These are phyloP conservation scores for Saturnia japonica DNA, from an alignment of 2,888 invertebrate genomes.

Conservation along the genomic window DNA sequence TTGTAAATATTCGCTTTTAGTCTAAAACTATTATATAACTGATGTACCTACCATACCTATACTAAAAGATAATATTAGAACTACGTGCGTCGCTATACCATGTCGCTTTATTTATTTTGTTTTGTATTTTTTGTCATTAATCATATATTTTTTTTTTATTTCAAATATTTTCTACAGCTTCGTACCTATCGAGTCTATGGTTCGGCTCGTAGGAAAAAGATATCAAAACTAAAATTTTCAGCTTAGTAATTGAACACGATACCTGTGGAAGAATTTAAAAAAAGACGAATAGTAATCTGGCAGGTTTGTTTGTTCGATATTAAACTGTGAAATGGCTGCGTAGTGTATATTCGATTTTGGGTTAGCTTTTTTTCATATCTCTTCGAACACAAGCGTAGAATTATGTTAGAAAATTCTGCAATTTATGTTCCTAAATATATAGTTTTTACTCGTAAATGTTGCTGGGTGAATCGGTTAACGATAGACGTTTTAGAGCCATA, in stretches of 20 bases:
- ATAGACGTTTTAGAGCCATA: neutral
- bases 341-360: neutral
- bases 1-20: constrained; percentile 78
- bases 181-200: neutral
- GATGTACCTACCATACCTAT: constrained; percentile 34
- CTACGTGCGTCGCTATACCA: constrained; percentile 29
- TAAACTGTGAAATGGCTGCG: neutral
- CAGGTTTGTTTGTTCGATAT: neutral
- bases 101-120: constrained; percentile 33
- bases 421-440: constrained; percentile 14
- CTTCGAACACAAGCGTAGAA: neutral
- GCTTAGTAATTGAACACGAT: too few relatives aligned
- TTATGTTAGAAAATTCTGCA: neutral
- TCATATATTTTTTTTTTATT: constrained; percentile 22
- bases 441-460: constrained; percentile 9
- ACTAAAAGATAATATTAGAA: constrained; percentile 33
- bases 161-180: neutral
- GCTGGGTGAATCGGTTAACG: neutral
- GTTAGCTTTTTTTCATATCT: neutral
- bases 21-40: constrained; percentile 52
- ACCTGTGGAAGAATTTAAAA: too few relatives aligned
- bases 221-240: neutral
- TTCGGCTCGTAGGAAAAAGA: neutral
- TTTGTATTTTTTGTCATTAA: constrained; percentile 27
- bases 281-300: neutral